Evolutionary conservation across 2,113 vertebrate species (phyloP), one percentile per base, ranked within the genome.

Genomic region (Gallinago jamesoni): DNA sequence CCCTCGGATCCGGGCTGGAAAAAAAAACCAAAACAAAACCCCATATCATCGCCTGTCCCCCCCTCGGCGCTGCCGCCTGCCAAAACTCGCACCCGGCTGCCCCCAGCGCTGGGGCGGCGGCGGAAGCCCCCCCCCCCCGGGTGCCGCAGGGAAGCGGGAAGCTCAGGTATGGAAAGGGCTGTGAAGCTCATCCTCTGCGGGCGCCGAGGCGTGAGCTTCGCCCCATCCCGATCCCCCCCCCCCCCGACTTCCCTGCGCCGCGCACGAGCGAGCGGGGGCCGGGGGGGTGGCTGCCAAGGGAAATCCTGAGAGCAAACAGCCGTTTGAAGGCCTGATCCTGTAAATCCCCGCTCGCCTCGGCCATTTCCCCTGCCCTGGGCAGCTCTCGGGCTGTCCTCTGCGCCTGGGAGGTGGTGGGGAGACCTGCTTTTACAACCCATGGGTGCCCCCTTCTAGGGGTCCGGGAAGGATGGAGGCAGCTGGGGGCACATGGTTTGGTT

Each of bases 291-390:
- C 96, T 94, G 96, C 96, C 96, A 93, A 94, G 95, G 95, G 95
- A 96, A 96, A 96, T 97, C 96, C 93, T 96, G 94, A 84, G 62
- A 15, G 78, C 93, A 75, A 81, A 88, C 80, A 84, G 91, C 63
- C 37, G 69, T 86, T 91, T 84, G 87, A 84, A 94, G 84, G 64
- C 48, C 84, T 47, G 84, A 79, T 70, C 82, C 74, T 93, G 84
- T 78, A 87, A 85, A 89, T 62, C 79, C 63, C 31, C 41, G 6
- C 50, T 83, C 33, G 82, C 90, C 82, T 94, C 24, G 1, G 84
- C 62, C 37, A 27, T 31, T 96, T 95, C 94, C 92, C 88, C 85
- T 41, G 75, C 75, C 72, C 62, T 31, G 35, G 66, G 74, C 88
- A 75, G 93, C 10, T 10, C 53, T 60, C 6, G 1, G n/a, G 55